A percentile compares a stretch with the other conserved stretches of the same genome.
Conservation (phyloP, 1,140 invertebrate species). For the Drosophila repletoides region DNA sequence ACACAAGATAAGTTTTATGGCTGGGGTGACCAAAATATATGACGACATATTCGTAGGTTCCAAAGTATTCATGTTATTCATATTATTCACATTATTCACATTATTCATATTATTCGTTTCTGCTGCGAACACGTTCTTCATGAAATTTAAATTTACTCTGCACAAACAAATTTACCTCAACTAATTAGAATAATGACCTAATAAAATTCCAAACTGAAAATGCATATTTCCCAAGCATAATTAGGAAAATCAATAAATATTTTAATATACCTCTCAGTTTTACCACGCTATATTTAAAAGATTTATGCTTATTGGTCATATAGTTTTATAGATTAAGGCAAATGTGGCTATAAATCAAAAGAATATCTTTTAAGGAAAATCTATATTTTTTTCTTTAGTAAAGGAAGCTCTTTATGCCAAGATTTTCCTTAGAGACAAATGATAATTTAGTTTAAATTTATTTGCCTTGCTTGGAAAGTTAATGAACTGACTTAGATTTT, state of each 20-base stretch:
- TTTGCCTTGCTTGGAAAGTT: too few relatives aligned
- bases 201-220: neutral
- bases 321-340: neutral
- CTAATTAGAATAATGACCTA: constrained; percentile 16
- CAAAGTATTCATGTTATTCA: neutral
- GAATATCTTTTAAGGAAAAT: neutral
- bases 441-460: too few relatives aligned
- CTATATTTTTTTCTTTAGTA: neutral
- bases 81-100: neutral
- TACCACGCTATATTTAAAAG: neutral
- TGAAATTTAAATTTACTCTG: constrained; percentile 19
- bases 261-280: too few relatives aligned
- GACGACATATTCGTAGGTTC: neutral
- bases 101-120: too few relatives aligned
- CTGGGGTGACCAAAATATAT: constrained; percentile 34
- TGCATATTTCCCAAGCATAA: neutral
- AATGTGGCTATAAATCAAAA: constrained; percentile 6
- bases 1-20: constrained; percentile 69
- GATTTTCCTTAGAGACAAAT: too few relatives aligned
- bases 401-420: too few relatives aligned
- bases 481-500: too few relatives aligned
- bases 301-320: constrained; percentile 1
- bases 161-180: neutral
- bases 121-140: neutral
- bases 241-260: too few relatives aligned